Base-by-base conservation (phyloP, 1,140 invertebrate genomes). In the Laodelphax striatellus region DNA sequence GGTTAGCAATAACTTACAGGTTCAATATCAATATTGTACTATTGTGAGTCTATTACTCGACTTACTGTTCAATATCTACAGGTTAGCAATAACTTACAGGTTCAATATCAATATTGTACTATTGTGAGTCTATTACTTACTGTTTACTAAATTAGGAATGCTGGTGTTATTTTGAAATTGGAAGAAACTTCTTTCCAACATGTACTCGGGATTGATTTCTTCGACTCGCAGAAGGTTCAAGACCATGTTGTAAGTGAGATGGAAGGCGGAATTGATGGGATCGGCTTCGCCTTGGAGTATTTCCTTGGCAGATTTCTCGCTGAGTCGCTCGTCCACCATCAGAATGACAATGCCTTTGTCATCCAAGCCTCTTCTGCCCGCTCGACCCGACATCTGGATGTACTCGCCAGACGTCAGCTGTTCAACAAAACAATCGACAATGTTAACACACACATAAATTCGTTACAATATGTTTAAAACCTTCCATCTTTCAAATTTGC, bases 231-330 rank as follows among this genome's bases (percentile, higher is more conserved):
- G 74, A 62, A 99, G 77, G 81, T 99, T 99, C 9, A 99, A 75
- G 10, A 99, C 94, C 97, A 99, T 99, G 71, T 99, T 99, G 71
- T 99, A 99, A 0, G 97, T 99, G 52, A 99, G 78, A 76, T 98
- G 96, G 75, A 99, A 99, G 0, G 97, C 96, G 1, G 94, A 98
- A 74, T 99, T 98, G 28, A 99, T 88, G 0, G 94, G 88, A 78
- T 99, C 97, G 0, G 96, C 84, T 69, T 84, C 82, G 43, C 97
- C 96, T 75, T 96, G 92, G 1, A 98, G 82, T 64, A 98, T 88
- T 50, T 86, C 82, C 70, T 93, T 83, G 1, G 89, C 92, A 17
- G 87, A 82, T 13, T 82, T 79, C 0, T 92, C 89, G 50, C 86
- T 91, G 61, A 99, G 92, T 75, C 96, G 92, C 73, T 99, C 93